Conservation (phyloP, 2,113 vertebrate genomes). For the Trochalopteron elliotii region DNA sequence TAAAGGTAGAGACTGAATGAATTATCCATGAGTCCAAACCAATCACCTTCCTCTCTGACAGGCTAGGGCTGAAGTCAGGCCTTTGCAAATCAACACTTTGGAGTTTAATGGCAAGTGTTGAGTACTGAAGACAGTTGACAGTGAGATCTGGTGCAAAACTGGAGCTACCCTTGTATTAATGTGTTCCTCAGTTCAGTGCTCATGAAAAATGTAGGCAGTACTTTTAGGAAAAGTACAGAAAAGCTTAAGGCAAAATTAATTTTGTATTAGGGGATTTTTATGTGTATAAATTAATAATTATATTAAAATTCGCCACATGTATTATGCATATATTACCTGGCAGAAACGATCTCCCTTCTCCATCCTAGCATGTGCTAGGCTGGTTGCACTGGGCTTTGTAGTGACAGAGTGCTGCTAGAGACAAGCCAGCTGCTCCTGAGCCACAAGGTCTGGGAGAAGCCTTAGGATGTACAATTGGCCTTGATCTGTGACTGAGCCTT, state of each 20-base stretch:
- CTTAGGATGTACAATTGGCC: background rate
- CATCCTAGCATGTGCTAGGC: background rate
- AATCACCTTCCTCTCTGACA: background rate
- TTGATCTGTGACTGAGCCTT: background rate
- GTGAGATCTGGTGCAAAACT: background rate
- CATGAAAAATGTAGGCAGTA: background rate
- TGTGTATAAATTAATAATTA: slow-evolving; percentile 35
- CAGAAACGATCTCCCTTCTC: background rate
- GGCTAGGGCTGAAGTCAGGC: background rate
- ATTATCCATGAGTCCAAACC: background rate
- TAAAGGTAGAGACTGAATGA: background rate
- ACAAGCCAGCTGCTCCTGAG: background rate
- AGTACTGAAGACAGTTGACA: background rate
- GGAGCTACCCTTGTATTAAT: background rate
- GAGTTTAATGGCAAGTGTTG: background rate
- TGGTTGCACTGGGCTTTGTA: background rate
- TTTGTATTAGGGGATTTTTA: slow-evolving; percentile 32
- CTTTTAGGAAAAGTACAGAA: slow-evolving; percentile 33
- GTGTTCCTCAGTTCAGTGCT: background rate
- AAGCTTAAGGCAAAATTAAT: slow-evolving; percentile 44
- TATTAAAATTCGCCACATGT: slow-evolving; percentile 3
- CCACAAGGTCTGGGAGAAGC: background rate
- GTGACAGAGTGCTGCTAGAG: background rate
- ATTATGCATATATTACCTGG: background rate
- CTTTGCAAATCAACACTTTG: background rate